These are phyloP conservation scores for Drosophila fulvimacula DNA, from an alignment of 2,888 invertebrate species.

Conservation along the genomic window DNA sequence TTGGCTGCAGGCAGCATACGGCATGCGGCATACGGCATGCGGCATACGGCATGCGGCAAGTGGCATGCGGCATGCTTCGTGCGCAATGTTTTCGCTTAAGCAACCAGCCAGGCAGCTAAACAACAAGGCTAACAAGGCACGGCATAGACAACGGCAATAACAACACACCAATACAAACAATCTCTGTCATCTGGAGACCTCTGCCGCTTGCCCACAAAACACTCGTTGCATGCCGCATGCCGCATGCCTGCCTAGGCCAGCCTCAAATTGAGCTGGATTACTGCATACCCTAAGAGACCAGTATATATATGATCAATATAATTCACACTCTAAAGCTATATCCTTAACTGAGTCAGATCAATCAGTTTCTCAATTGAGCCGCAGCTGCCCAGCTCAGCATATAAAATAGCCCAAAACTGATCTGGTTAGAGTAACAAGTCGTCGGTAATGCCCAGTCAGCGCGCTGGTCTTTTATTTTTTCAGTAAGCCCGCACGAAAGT, in stretches of 20 bases:
- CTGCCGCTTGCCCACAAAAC: constrained; percentile 10
- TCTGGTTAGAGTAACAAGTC: constrained; percentile 2
- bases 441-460: neutral
- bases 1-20: too few relatives aligned
- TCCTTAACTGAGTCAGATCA: neutral
- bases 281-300: neutral
- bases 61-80: constrained; percentile 10
- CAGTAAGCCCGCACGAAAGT: constrained; percentile 30
- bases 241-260: constrained; percentile 3
- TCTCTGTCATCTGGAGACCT: constrained; percentile 11
- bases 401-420: too few relatives aligned
- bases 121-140: constrained; percentile 9
- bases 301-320: too few relatives aligned
- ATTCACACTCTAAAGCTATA: neutral
- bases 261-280: neutral
- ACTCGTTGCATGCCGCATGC: constrained; percentile 17
- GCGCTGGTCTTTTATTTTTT: neutral
- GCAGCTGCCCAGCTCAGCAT: neutral
- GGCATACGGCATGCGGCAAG: constrained; percentile 2
- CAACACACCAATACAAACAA: constrained; percentile 7
- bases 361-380: neutral
- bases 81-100: constrained; percentile 52
- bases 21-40: neutral
- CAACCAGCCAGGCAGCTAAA: constrained; percentile 51
- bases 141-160: constrained; percentile 3